phyloP scores from a whole-genome alignment of 2,888 invertebrate species.

The Hipparchia semele region DNA sequence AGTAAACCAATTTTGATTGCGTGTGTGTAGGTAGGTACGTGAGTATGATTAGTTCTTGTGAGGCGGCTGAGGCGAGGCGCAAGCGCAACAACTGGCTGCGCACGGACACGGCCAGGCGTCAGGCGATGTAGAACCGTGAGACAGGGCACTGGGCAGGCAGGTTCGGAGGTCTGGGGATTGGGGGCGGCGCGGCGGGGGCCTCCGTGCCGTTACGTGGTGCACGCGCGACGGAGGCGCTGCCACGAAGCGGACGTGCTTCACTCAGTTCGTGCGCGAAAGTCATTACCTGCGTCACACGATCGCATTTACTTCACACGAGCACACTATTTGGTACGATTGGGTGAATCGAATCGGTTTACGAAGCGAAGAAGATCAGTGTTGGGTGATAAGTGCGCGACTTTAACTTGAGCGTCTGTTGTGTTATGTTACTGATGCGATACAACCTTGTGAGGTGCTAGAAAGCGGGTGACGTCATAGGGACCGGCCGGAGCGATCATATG shows the following conservation, averaged over 20 bases:
- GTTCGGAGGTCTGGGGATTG: conserved; percentile 52
- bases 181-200: conserved; percentile 57
- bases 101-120: background rate
- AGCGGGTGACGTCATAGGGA: conserved; percentile 79
- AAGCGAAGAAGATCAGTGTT: conserved; percentile 52
- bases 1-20: background rate
- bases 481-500: conserved; percentile 79
- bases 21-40: background rate
- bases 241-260: conserved; percentile 82
- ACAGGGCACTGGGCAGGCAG: conserved; percentile 42
- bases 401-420: conserved; percentile 44
- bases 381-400: conserved; percentile 49
- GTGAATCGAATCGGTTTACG: conserved; percentile 60
- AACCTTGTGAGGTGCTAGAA: conserved; percentile 74
- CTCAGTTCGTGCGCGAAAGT: conserved; percentile 83
- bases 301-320: conserved; percentile 73
- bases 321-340: conserved; percentile 54
- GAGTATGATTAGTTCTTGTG: conserved; percentile 19
- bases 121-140: conserved; percentile 33
- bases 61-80: conserved; percentile 28
- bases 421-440: conserved; percentile 48
- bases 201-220: conserved; percentile 72
- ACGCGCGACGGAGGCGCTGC: conserved; percentile 62
- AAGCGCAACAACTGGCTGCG: conserved; percentile 37
- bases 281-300: conserved; percentile 77